Evolutionary conservation across 1,140 invertebrate species (phyloP).

Genomic region (Arion vulgaris): DNA sequence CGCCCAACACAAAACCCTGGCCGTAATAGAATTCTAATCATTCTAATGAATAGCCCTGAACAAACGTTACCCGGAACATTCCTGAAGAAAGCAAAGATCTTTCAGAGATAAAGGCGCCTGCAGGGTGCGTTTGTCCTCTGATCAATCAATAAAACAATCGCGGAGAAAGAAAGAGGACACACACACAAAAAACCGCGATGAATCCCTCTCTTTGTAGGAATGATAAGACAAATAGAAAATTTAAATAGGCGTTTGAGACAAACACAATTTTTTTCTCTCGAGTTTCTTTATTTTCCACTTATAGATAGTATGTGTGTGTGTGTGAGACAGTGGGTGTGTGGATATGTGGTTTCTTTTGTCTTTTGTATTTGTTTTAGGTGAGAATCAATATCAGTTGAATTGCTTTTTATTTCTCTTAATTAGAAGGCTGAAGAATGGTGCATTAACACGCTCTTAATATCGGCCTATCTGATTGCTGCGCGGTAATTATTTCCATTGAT

Average conservation of each 20-base stretch:
- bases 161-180: background rate
- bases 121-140: background rate
- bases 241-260: background rate
- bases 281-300: too few relatives aligned
- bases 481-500: slow-evolving; percentile 6
- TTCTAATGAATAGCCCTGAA: slow-evolving; percentile 9
- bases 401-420: background rate
- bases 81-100: background rate
- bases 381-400: background rate
- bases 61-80: slow-evolving; percentile 12
- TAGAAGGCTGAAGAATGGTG: background rate
- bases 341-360: background rate
- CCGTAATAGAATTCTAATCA: slow-evolving; percentile 19
- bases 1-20: slow-evolving; percentile 3
- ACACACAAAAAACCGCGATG: background rate
- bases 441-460: background rate
- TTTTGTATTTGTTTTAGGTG: background rate
- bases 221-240: background rate
- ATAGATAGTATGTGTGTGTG: too few relatives aligned
- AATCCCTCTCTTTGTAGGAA: slow-evolving; percentile 4
- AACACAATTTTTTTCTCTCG: background rate
- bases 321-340: too few relatives aligned
- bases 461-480: background rate
- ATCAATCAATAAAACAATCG: slow-evolving; percentile 4
- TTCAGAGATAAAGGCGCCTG: slow-evolving; percentile 9